These are phyloP conservation scores for Pseudomugil gertrudae DNA, from an alignment of 2,797 vertebrate species.

Conservation along the genomic window DNA sequence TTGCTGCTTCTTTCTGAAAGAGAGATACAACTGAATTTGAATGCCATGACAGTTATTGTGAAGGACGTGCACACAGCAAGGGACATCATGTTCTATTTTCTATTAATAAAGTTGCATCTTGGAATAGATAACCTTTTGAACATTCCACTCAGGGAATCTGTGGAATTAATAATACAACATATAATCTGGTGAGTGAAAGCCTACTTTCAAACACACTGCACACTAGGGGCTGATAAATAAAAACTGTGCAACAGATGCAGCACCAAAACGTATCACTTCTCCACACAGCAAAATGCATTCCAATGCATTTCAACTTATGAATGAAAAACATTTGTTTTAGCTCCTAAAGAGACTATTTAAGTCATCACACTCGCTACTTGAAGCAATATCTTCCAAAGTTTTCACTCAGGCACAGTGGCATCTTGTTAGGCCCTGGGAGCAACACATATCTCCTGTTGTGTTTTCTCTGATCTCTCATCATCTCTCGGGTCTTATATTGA, in stretches of 20 bases:
- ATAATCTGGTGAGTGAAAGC: slow-evolving; percentile 32
- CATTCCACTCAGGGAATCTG: slow-evolving; percentile 55
- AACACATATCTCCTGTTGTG: slow-evolving; percentile 59
- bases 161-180: slow-evolving; percentile 66
- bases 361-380: slow-evolving; percentile 9
- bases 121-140: slow-evolving; percentile 76
- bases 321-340: neutral
- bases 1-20: slow-evolving; percentile 33
- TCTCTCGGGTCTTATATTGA: slow-evolving; percentile 68
- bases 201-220: slow-evolving; percentile 40
- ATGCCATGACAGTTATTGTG: slow-evolving; percentile 51
- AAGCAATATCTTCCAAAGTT: slow-evolving; percentile 45
- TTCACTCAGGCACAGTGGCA: slow-evolving; percentile 24
- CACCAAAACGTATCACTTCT: neutral
- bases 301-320: neutral
- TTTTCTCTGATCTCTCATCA: slow-evolving; percentile 68
- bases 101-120: slow-evolving; percentile 71
- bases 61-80: slow-evolving; percentile 29
- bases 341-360: slow-evolving; percentile 6
- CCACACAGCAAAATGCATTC: neutral
- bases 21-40: slow-evolving; percentile 45
- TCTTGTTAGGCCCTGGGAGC: slow-evolving; percentile 36
- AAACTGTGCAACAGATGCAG: slow-evolving; percentile 11
- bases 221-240: slow-evolving; percentile 15
- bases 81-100: slow-evolving; percentile 67